phyloP scores from a whole-genome alignment of 2,113 vertebrate genomes.

The Tetrax tetrax region DNA sequence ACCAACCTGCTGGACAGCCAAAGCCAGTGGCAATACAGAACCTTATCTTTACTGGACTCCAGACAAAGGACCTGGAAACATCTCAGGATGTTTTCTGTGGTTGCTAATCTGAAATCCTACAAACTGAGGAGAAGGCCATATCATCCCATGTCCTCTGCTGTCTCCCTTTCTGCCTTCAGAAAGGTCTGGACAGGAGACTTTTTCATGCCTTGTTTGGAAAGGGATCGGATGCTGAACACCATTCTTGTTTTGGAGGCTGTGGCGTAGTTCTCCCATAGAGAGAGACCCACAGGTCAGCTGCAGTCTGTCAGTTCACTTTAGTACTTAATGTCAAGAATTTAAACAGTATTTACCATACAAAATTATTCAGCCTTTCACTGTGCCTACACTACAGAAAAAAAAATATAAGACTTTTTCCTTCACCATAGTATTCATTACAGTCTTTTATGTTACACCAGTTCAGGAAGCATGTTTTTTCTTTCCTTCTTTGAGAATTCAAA shows the following conservation, averaged over 20 bases:
- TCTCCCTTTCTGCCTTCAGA: not conserved
- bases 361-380: not conserved
- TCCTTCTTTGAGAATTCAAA: not conserved
- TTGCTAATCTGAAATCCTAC: not conserved
- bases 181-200: not conserved
- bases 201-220: not conserved
- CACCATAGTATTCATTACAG: not conserved
- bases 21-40: not conserved
- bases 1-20: not conserved
- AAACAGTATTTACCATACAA: not conserved
- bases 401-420: not conserved
- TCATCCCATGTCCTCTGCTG: not conserved
- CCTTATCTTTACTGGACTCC: not conserved
- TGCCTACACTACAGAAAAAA: not conserved
- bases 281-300: not conserved
- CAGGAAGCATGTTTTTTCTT: not conserved
- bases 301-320: not conserved
- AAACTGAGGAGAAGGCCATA: not conserved
- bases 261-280: not conserved
- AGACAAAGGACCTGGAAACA: not conserved
- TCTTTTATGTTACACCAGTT: not conserved
- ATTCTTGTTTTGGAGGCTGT: not conserved
- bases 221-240: accelerated
- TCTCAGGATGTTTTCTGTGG: not conserved
- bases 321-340: not conserved